phyloP scores from a whole-genome alignment of 1,140 invertebrate genomes.

The Brachionus koreanus region DNA sequence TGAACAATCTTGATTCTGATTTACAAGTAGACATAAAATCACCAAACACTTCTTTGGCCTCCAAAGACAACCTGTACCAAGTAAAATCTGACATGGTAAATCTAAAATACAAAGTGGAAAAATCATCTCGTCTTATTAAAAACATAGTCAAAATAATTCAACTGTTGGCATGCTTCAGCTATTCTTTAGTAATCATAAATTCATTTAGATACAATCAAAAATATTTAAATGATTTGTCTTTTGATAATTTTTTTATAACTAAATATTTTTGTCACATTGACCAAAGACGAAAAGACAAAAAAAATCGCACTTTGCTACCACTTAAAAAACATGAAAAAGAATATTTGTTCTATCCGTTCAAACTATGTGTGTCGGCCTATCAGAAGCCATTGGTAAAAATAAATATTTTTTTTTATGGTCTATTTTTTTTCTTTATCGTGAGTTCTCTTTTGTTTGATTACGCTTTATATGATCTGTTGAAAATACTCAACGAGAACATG shows the following conservation, averaged over 20 bases:
- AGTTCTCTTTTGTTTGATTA: background rate
- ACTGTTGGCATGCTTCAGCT: background rate
- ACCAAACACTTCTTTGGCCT: background rate
- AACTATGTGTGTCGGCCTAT: background rate
- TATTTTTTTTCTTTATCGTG: background rate
- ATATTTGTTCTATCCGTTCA: background rate
- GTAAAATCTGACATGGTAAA: background rate
- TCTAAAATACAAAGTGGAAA: background rate
- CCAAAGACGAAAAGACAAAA: background rate
- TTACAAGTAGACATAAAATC: background rate
- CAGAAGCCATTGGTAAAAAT: conserved; percentile 8
- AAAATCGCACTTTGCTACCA: background rate
- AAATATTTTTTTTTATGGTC: background rate
- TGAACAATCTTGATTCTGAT: background rate
- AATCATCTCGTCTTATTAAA: background rate
- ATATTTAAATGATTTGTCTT: conserved; percentile 9
- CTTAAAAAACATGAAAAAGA: conserved; percentile 31
- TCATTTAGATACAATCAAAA: background rate
- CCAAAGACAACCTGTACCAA: background rate
- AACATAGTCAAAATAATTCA: background rate
- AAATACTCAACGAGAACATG: background rate
- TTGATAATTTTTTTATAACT: conserved; percentile 24
- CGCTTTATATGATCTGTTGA: background rate
- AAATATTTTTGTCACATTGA: background rate
- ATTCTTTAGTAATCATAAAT: background rate